phyloP scores from a whole-genome alignment of 1,140 invertebrate genomes.

The Bombus soroeensis region DNA sequence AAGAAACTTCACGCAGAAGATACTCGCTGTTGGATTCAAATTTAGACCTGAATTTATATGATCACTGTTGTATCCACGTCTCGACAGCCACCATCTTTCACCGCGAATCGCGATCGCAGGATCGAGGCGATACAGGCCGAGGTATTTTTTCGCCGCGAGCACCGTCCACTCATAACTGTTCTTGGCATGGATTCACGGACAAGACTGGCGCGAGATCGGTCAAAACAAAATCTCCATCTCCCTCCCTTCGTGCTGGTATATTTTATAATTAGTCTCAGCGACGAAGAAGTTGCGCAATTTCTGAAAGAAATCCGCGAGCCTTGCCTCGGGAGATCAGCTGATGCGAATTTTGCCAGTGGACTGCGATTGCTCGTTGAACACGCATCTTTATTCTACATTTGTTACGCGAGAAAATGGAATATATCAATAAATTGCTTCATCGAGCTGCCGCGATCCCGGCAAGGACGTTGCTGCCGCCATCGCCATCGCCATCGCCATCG shows the following conservation, averaged over 20 bases:
- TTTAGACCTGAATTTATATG: neutral
- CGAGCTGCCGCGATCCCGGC: slow-evolving; percentile 60
- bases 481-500: slow-evolving; percentile 39
- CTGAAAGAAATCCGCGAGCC: slow-evolving; percentile 64
- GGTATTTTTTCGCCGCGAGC: neutral
- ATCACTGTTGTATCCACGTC: neutral
- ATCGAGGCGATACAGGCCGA: neutral
- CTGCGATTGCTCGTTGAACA: neutral
- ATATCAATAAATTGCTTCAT: slow-evolving; percentile 73
- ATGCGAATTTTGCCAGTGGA: slow-evolving; percentile 40
- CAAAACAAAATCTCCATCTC: slow-evolving; percentile 57
- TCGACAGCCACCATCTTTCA: too few relatives aligned
- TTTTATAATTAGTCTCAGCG: slow-evolving; percentile 74
- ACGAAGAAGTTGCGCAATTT: slow-evolving; percentile 73
- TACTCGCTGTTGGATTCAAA: neutral
- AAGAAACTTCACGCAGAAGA: neutral
- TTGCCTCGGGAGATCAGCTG: slow-evolving; percentile 60
- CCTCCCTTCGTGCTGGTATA: slow-evolving; percentile 45
- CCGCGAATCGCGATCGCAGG: neutral
- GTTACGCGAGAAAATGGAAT: slow-evolving; percentile 67
- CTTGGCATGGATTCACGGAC: slow-evolving; percentile 28
- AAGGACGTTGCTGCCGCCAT: slow-evolving; percentile 28
- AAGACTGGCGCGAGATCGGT: slow-evolving; percentile 44
- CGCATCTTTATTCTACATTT: neutral
- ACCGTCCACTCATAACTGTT: slow-evolving; percentile 27